Conservation (phyloP, 2,797 vertebrate species). For the Lithobates sylvaticus region DNA sequence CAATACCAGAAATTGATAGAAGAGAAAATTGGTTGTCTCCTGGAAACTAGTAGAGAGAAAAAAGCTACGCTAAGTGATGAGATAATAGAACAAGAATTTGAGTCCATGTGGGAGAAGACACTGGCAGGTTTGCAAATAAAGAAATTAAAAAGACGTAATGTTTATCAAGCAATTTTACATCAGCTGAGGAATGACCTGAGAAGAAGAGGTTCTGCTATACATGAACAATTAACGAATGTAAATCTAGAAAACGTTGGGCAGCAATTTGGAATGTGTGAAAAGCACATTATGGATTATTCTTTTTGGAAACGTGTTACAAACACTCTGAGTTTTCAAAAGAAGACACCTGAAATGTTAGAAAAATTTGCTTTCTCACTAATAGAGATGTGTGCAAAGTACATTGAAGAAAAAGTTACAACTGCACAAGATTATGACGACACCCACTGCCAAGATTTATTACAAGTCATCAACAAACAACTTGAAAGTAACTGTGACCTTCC, state of each 20-base stretch:
- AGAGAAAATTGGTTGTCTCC: constrained; percentile 67
- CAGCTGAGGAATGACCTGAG: constrained; percentile 73
- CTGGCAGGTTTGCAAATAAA: constrained; percentile 64
- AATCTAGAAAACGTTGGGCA: constrained; percentile 49
- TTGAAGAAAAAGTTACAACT: constrained; percentile 67
- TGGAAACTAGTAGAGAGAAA: constrained; percentile 68
- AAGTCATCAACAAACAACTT: constrained; percentile 73
- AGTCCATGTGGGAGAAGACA: constrained; percentile 71
- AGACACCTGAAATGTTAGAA: not conserved
- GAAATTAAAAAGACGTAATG: constrained; percentile 58
- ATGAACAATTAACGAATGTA: constrained; percentile 67
- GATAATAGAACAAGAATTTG: constrained; percentile 76
- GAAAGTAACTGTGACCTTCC: constrained; percentile 59
- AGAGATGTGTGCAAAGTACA: constrained; percentile 70
- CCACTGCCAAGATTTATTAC: constrained; percentile 74
- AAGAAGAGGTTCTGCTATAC: constrained; percentile 69
- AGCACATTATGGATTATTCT: not conserved
- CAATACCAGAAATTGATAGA: constrained; percentile 69
- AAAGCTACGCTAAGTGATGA: constrained; percentile 65
- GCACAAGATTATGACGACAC: constrained; percentile 74
- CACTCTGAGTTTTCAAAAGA: rapidly evolving
- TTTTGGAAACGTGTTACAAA: rapidly evolving
- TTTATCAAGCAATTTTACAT: constrained; percentile 67
- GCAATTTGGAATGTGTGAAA: constrained; percentile 52
- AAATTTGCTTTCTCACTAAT: constrained; percentile 59